Evolutionary conservation across 2,888 invertebrate genomes (phyloP), one percentile per base, ranked within the genome.

Genomic region (Baronia brevicornis): DNA sequence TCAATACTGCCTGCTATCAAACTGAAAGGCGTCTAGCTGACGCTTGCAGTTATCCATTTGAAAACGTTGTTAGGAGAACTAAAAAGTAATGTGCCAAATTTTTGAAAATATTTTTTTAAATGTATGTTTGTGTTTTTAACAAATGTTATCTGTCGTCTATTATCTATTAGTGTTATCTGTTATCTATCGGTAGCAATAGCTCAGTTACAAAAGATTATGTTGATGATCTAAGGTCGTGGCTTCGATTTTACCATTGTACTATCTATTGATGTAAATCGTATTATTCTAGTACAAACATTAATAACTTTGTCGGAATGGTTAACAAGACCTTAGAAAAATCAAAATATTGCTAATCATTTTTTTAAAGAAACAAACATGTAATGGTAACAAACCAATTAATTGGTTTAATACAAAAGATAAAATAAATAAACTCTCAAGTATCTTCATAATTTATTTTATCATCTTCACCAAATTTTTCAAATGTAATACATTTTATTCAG

Each of bases 391-490:
- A 17, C 4, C 17, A 6, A 6, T 17, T 17, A 17, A 17, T 17
- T 17, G 6, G 6, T 17, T 17, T 17, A 4, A 17, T 17, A 17
- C 6, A 17, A 17, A 17, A 5, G 4, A 17, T 17, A 17, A 6
- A 17, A 17, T 12, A 62, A 49, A 54, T 35, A 79, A 74, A 74
- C 51, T 36, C 53, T 51, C 45, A 30, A 38, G 39, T 78, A 65
- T 77, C 67, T 65, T 79, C 72, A 79, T 80, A 77, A 74, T 82
- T 84, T 82, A 82, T 79, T 84, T 80, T 74, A 75, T 77, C 74
- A 72, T 82, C 70, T 70, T 80, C 78, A 80, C 72, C 84, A 79
- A 78, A 75, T 74, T 75, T 69, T 79, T 75, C 41, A 75, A 79
- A 72, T 78, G 79, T 71, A 74, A 68, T 84, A 82, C 79, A 80